Base-by-base conservation (phyloP, 2,113 vertebrate species). In the Callorhinus ursinus region DNA sequence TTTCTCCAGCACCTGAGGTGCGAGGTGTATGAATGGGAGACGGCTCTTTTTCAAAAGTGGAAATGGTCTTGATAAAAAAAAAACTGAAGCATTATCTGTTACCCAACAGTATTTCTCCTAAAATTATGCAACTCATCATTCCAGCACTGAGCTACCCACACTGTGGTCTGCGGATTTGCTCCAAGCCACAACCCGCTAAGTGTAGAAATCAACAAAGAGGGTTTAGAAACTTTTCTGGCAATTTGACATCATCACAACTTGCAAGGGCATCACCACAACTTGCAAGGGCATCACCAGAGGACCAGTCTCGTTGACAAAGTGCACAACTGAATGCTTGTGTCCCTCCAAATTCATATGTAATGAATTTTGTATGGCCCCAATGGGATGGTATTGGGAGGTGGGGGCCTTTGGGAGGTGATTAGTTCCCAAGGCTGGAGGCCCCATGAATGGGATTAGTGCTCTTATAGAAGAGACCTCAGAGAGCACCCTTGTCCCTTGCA, bases 61-160 rank as follows among this genome's bases (percentile, higher is more conserved):
- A 80, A 93, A 84, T 51, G 16, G 39, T 74, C 84, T 79, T 82
- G 33, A 77, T 53, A 7, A 76, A 57, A 91, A 36, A 36, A 85
- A 57, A 65, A 67, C 19, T 49, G 71, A 67, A 92, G 36, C 33
- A 82, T 77, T 36, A 77, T 42, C 53, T 95, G 18, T 46, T 39
- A 79, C 65, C 53, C 31, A 77, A 82, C 21, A 84, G 22, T 77
- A 57, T 69, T 93, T 92, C 88, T 95, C 42, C 77, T 93, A 51
- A 92, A 92, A 57, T 82, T 89, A 67, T 57, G 80, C 57, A 97
- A 76, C 31, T 87, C 59, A 74, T 55, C 67, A 76, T 95, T 79
- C 57, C 13, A 95, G 65, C 57, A 26, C 71, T 69, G 18, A 39
- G 14, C 11, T 86, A 46, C 61, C 83, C 65, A 59, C 74, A 93